Evolutionary conservation across 2,113 vertebrate species (phyloP), one percentile per base, ranked within the genome.

Genomic region (Ibidorhyncha struthersii): DNA sequence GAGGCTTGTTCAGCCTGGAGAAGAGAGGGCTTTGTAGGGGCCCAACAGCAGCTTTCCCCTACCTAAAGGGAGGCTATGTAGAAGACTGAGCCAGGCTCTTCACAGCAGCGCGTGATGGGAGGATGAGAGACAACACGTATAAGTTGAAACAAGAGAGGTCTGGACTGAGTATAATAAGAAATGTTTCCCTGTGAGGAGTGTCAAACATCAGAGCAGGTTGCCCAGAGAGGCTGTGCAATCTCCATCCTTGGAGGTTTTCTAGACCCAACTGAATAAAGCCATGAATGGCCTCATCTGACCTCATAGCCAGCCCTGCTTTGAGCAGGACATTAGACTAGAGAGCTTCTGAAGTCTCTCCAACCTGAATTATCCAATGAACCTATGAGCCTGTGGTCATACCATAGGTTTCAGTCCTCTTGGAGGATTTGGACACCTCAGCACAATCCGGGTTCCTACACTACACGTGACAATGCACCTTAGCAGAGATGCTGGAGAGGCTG

Each of bases 171-270:
- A 7, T 14, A 49, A 30, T 10, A 25, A 50, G 74, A 45, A 67
- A 21, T 6, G 25, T 50, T 91, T 71, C 56, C 77, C 41, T 19
- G 2, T 21, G 40, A 55, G 10, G 40, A 55, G 10, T 8, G 4
- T 47, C 26, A 8, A 29, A 26, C 73, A 25, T 2, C 0, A 0
- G 32, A 29, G 30, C 49, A 49, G 38, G 5, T 10, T 32, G 17
- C 11, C 34, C 47, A 55, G 43, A 18, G 14, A 29, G 5, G 25
- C 0, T 70, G 34, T 47, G 21, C 30, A 9, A 40, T 49, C 27
- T 65, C 47, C 78, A 30, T 26, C 30, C 52, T 45, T 19, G 17
- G 50, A 47, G 6, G 18, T 41, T 41, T 59, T 40, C 50, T 66
- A 38, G 70, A 63, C 4, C 18, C 41, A 34, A 0, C 1, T 30